Evolutionary conservation across 1,140 invertebrate species (phyloP).

Genomic region (Monomorium pharaonis): DNA sequence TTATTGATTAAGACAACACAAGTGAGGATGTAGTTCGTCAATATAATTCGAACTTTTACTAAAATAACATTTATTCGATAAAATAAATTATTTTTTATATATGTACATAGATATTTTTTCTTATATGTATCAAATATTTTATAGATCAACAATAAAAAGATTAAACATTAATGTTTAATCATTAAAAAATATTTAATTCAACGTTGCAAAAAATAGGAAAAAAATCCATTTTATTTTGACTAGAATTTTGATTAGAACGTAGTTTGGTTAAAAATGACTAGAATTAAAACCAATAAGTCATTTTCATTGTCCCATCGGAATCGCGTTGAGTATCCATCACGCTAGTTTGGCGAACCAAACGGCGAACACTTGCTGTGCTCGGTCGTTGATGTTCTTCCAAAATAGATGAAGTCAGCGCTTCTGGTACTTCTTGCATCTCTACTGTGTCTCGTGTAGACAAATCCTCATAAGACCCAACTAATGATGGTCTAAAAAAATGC

Average conservation of each 20-base stretch:
- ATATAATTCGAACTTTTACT: slow-evolving; percentile 1
- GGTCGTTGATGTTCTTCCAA: slow-evolving; percentile 74
- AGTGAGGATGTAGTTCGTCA: not conserved
- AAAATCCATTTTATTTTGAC: slow-evolving; percentile 31
- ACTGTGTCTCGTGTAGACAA: slow-evolving; percentile 73
- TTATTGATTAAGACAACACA: not conserved
- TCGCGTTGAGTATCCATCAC: slow-evolving; percentile 92
- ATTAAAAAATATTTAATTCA: slow-evolving; percentile 23
- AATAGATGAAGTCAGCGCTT: slow-evolving; percentile 53
- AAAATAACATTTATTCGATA: slow-evolving; percentile 40
- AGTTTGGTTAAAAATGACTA: not conserved
- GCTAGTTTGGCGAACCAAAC: slow-evolving; percentile 90
- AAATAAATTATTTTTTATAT: slow-evolving; percentile 18
- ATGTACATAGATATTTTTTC: not conserved
- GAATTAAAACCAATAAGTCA: slow-evolving; percentile 93
- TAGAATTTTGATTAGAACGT: not conserved
- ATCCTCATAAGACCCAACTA: slow-evolving; percentile 79
- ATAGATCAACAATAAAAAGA: not conserved
- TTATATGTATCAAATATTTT: not conserved
- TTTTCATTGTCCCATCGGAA: slow-evolving; percentile 91
- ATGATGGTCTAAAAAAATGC: slow-evolving; percentile 69
- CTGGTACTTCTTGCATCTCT: slow-evolving; percentile 75
- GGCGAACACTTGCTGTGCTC: slow-evolving; percentile 83
- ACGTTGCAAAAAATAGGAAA: not conserved
- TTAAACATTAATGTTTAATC: not conserved